phyloP scores from a whole-genome alignment of 2,888 invertebrate genomes.

The Campoletis raptor region DNA sequence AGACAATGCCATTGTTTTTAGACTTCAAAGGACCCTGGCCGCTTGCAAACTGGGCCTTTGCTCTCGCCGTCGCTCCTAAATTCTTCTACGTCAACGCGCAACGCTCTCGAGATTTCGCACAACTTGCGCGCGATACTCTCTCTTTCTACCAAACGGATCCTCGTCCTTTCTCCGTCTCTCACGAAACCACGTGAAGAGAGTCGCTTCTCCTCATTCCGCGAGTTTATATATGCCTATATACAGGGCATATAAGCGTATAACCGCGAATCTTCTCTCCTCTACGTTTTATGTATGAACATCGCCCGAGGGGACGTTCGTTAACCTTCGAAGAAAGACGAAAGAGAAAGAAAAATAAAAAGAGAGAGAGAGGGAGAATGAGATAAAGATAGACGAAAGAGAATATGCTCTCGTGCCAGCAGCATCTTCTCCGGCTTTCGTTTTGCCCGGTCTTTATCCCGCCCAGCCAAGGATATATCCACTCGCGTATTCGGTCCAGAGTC shows the following conservation, averaged over 20 bases:
- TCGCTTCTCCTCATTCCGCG: constrained; percentile 37
- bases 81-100: constrained; percentile 84
- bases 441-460: constrained; percentile 54
- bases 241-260: constrained; percentile 35
- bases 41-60: constrained; percentile 83
- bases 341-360: constrained; percentile 26
- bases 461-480: constrained; percentile 43
- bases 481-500: constrained; percentile 23
- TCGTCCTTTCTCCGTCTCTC: constrained; percentile 32
- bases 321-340: constrained; percentile 73
- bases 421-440: constrained; percentile 55
- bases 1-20: constrained; percentile 85
- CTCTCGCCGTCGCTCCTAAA: constrained; percentile 85
- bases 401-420: constrained; percentile 62
- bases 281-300: constrained; percentile 79
- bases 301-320: constrained; percentile 81
- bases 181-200: constrained; percentile 19
- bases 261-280: constrained; percentile 65
- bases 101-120: constrained; percentile 72
- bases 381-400: constrained; percentile 33
- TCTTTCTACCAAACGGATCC: constrained; percentile 40
- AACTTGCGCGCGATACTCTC: constrained; percentile 48
- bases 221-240: constrained; percentile 43
- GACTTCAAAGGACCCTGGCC: constrained; percentile 84
- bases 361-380: constrained; percentile 16